Evolutionary conservation across 1,140 invertebrate genomes (phyloP).

Genomic region (Trachymyrmex cornetzi): DNA sequence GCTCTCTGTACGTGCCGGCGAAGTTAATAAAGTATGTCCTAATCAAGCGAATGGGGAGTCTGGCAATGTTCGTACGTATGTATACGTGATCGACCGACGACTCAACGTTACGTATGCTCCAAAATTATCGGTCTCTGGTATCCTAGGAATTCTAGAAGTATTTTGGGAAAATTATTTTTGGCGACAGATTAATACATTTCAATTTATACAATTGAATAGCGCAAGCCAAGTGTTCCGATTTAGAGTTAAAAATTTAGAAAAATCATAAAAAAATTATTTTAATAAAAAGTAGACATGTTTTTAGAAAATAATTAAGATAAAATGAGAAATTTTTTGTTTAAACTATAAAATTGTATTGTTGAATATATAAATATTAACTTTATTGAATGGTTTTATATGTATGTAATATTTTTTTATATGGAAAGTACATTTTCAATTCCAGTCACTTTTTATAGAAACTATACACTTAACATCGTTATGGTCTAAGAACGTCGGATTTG

Average conservation of each 20-base stretch:
- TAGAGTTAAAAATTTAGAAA: not conserved
- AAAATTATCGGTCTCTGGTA: not conserved
- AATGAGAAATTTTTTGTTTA: too few relatives aligned
- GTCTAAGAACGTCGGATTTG: not conserved
- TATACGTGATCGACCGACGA: not conserved
- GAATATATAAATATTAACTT: too few relatives aligned
- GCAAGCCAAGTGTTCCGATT: not conserved
- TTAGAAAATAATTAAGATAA: too few relatives aligned
- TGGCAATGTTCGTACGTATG: not conserved
- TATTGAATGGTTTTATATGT: too few relatives aligned
- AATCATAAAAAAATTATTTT: not conserved
- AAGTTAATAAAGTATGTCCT: slow-evolving; percentile 73
- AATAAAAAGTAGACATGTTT: too few relatives aligned
- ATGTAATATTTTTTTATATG: too few relatives aligned
- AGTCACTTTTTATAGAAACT: too few relatives aligned
- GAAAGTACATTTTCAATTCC: too few relatives aligned
- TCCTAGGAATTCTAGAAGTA: not conserved
- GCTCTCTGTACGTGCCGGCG: slow-evolving; percentile 19
- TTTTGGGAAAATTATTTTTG: not conserved
- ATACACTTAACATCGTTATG: too few relatives aligned
- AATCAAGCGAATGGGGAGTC: slow-evolving; percentile 71
- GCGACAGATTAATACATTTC: not conserved
- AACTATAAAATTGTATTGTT: too few relatives aligned
- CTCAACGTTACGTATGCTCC: not conserved
- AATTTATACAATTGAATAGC: not conserved